These are phyloP conservation scores for Drosophila colorata DNA, from an alignment of 2,888 invertebrate species.

Conservation along the genomic window DNA sequence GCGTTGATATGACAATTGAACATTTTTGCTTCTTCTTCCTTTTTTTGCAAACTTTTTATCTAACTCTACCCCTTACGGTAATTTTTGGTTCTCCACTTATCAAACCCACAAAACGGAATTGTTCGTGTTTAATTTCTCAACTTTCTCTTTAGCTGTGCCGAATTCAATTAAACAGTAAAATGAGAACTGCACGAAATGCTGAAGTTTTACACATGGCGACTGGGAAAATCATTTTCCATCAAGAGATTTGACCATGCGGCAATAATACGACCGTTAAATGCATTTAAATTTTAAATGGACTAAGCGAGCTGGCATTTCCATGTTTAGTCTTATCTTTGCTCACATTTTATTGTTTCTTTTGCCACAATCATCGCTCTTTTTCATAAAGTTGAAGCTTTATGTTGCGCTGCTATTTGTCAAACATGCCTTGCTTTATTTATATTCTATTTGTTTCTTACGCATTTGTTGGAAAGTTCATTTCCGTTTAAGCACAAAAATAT, in stretches of 20 bases:
- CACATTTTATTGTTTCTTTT: constrained; percentile 1
- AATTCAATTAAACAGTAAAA: constrained; percentile 34
- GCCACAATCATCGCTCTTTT: not conserved
- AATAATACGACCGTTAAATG: not conserved
- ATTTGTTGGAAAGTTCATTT: constrained; percentile 8
- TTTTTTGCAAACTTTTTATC: constrained; percentile 11
- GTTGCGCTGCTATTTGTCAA: not conserved
- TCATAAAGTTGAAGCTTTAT: not conserved
- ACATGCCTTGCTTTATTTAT: not conserved
- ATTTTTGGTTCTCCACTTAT: not conserved
- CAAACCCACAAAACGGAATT: not conserved
- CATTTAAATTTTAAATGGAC: not conserved
- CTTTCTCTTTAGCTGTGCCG: not conserved
- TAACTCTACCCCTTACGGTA: not conserved
- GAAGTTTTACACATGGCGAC: constrained; percentile 3
- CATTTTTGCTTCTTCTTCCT: not conserved
- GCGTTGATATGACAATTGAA: constrained; percentile 23
- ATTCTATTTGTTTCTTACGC: not conserved
- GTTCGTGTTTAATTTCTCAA: constrained; percentile 14
- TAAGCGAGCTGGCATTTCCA: not conserved
- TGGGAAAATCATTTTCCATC: not conserved
- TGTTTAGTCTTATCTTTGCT: constrained; percentile 3
- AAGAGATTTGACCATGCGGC: not conserved
- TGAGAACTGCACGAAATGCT: not conserved
- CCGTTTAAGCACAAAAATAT: not conserved